Evolutionary conservation across 2,797 vertebrate genomes (phyloP).

Genomic region (Manis javanica): DNA sequence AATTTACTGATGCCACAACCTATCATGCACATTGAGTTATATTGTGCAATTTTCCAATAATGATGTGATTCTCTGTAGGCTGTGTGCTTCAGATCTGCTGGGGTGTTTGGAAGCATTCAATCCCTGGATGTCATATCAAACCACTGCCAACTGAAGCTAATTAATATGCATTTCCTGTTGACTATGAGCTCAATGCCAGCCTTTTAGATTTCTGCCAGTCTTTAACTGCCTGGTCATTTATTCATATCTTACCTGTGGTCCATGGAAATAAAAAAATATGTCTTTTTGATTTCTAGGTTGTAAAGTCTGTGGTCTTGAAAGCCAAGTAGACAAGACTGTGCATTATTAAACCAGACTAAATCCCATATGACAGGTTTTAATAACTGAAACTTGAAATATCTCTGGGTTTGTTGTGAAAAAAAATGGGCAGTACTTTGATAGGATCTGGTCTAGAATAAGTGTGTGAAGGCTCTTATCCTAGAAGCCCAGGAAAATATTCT

Average conservation of each 20-base stretch:
- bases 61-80: constrained; percentile 23
- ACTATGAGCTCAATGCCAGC: neutral
- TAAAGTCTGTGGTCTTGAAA: neutral
- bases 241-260: neutral
- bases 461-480: neutral
- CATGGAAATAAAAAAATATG: neutral
- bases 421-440: neutral
- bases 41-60: neutral
- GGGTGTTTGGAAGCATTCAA: neutral
- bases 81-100: neutral
- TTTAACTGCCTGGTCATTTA: neutral
- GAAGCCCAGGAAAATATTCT: neutral
- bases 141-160: neutral
- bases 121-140: constrained; percentile 15
- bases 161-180: constrained; percentile 37
- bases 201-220: neutral
- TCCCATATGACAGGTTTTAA: neutral
- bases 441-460: neutral
- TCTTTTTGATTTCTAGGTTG: neutral
- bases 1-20: neutral
- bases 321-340: neutral
- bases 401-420: neutral
- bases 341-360: constrained; percentile 6
- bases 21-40: neutral
- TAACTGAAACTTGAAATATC: neutral